Evolutionary conservation across 2,888 invertebrate genomes (phyloP).

Genomic region (Digitonthophagus gazella): DNA sequence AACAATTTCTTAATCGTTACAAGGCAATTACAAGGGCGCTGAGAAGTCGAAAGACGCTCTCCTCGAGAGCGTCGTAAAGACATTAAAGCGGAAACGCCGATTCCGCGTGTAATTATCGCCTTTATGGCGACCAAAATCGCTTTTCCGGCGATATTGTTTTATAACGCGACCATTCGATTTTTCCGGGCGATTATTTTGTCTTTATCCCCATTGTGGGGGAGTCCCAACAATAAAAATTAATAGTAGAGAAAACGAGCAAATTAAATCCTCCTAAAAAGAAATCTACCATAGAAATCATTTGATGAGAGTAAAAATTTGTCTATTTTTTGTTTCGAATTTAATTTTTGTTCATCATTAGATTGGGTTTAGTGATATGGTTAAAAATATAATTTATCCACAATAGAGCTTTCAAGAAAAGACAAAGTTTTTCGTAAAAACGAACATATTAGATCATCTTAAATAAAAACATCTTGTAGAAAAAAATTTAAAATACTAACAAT

Average conservation of each 20-base stretch:
- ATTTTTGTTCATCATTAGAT: too few species aligned
- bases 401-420: too few species aligned
- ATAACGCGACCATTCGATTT: slow-evolving; percentile 16
- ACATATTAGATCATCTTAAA: too few species aligned
- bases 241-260: slow-evolving; percentile 43
- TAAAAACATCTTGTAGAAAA: too few species aligned
- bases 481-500: too few species aligned
- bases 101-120: slow-evolving; percentile 15
- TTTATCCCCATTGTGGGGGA: neutral
- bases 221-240: slow-evolving; percentile 48
- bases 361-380: too few species aligned
- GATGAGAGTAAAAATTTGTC: too few species aligned
- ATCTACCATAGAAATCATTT: too few species aligned
- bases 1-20: neutral
- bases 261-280: too few species aligned
- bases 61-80: slow-evolving; percentile 6
- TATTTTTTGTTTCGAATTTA: too few species aligned
- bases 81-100: slow-evolving; percentile 11
- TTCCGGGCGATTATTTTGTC: slow-evolving; percentile 14
- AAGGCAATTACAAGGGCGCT: neutral
- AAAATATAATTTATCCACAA: too few species aligned
- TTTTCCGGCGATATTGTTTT: slow-evolving; percentile 15
- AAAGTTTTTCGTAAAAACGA: too few species aligned
- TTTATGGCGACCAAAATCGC: slow-evolving; percentile 8
- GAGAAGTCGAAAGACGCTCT: neutral